Conservation (phyloP, 2,888 invertebrate species). For the Rhyacophila evoluta region DNA sequence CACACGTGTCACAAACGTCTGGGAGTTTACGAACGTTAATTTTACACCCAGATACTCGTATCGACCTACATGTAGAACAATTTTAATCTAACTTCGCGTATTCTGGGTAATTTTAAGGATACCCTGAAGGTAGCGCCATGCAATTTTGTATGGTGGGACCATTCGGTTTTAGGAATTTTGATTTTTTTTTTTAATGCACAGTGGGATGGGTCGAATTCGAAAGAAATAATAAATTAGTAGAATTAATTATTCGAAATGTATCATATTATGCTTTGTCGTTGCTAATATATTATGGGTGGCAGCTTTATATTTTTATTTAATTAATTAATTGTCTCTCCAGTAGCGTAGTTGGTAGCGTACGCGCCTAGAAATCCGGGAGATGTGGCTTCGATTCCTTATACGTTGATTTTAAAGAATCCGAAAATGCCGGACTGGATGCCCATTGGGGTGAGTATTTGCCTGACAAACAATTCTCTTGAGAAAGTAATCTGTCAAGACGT, state of each 20-base stretch:
- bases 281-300: background rate
- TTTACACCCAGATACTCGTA: background rate
- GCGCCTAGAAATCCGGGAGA: too few species aligned
- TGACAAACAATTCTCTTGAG: too few species aligned
- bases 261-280: background rate
- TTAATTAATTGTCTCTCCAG: too few species aligned
- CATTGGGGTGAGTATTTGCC: too few species aligned
- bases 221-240: background rate
- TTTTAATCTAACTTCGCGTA: background rate
- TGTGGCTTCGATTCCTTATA: too few species aligned
- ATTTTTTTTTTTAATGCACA: background rate
- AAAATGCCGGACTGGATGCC: too few species aligned
- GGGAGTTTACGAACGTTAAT: slow-evolving; percentile 8
- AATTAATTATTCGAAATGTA: background rate
- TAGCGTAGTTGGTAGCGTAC: too few species aligned
- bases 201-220: background rate
- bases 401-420: too few species aligned
- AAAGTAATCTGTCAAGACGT: too few species aligned
- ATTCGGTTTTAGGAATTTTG: slow-evolving; percentile 13
- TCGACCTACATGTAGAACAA: slow-evolving; percentile 30
- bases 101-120: slow-evolving; percentile 6
- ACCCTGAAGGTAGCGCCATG: slow-evolving; percentile 36
- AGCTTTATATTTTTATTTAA: background rate
- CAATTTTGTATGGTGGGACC: slow-evolving; percentile 31
- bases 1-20: slow-evolving; percentile 12